Evolutionary conservation across 1,140 invertebrate species (phyloP), one percentile per base, ranked within the genome.

Genomic region (Spodoptera litura): DNA sequence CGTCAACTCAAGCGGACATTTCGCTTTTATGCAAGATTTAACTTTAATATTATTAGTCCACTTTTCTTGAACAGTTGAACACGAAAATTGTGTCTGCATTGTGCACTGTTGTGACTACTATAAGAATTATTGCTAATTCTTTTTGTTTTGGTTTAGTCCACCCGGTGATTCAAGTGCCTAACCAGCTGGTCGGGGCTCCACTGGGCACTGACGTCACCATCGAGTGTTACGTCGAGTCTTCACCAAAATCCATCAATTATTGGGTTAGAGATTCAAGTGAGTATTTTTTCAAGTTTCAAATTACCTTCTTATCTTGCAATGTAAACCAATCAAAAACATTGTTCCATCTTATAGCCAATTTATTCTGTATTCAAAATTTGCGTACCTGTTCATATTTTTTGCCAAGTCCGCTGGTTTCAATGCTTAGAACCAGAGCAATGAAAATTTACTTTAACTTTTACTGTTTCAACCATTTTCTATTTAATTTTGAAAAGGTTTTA

Each of bases 201-300:
- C 93, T 98, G 68, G 97, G 97, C 61, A 98, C 97, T 79, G 97
- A 98, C 91, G 97, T 99, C 74, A 97, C 96, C 12, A 95, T 99
- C 70, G 98, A 98, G 94, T 99, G 98, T 93, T 96, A 97, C 87
- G 97, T 98, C 31, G 98, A 98, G 90, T 98, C 98, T 9, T 98
- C 96, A 73, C 98, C 98, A 8, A 97, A 97, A 92, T 97, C 97
- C 78, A 97, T 98, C 94, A 98, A 98, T 95, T 98, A 97, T 91
- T 99, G 98, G 98, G 96, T 97, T 84, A 96, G 96, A 92, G 96
- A 97, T 88, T 96, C 96, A 79, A 97, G 97, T 98, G 95, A 96
- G 96, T 91, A 74, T 55, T 55, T 59, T 20, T 20, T 11, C 31
- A 73, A 58, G 49, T 20, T 20, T 11, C 31, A 73, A 58, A 59